Conservation (phyloP, 2,113 vertebrate genomes). For the Tricholaema leucomelas region DNA sequence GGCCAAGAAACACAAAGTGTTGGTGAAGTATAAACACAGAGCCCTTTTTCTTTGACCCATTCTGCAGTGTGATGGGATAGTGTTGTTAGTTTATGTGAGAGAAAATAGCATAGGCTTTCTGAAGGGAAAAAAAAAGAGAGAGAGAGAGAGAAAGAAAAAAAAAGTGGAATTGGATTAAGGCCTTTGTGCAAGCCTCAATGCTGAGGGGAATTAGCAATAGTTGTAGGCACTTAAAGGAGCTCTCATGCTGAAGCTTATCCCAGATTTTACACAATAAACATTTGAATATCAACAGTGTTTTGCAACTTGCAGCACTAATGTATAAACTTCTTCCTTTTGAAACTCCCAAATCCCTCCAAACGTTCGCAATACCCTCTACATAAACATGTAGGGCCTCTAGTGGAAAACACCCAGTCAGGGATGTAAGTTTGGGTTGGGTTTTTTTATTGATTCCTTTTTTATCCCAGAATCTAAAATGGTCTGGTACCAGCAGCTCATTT, state of each 20-base stretch:
- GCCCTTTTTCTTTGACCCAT: constrained; percentile 92
- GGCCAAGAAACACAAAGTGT: constrained; percentile 94
- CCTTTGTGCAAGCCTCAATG: constrained; percentile 96
- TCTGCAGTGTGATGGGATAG: constrained; percentile 94
- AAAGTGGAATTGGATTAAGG: constrained; percentile 99
- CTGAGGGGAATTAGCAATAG: constrained; percentile 99
- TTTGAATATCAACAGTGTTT: constrained; percentile 99
- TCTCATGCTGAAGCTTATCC: constrained; percentile 99
- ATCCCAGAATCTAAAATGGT: constrained; percentile 60
- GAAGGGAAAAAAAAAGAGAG: constrained; percentile 74
- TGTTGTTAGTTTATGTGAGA: constrained; percentile 99
- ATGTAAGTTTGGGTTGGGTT: constrained; percentile 56
- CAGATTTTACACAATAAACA: constrained; percentile 99
- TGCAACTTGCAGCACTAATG: constrained; percentile 99
- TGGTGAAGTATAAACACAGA: constrained; percentile 95
- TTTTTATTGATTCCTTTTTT: constrained; percentile 58
- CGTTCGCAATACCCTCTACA: constrained; percentile 79
- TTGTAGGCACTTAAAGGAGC: constrained; percentile 99
- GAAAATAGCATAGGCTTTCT: constrained; percentile 97
- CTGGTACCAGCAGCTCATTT: constrained; percentile 51
- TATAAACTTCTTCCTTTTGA: constrained; percentile 99
- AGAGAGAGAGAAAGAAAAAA: constrained; percentile 54
- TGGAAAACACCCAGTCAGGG: constrained; percentile 68
- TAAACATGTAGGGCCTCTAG: constrained; percentile 77
- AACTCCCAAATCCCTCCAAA: constrained; percentile 89